Evolutionary conservation across 2,888 invertebrate genomes (phyloP).

Genomic region (Nudaria mundana): DNA sequence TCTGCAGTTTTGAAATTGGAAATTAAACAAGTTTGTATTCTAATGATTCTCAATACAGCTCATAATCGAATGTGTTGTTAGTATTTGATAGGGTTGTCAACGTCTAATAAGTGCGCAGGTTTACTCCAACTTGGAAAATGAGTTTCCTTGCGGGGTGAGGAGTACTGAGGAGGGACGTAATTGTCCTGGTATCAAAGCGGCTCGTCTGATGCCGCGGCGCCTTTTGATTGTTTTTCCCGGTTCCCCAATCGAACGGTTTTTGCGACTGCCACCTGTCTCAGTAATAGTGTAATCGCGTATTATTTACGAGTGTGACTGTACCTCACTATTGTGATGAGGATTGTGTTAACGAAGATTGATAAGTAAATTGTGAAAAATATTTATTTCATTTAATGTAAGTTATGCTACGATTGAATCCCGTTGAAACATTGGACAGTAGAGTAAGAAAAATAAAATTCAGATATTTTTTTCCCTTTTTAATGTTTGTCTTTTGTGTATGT

Average conservation of each 20-base stretch:
- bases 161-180: too few species aligned
- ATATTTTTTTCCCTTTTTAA: too few species aligned
- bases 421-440: too few species aligned
- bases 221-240: slow-evolving; percentile 76
- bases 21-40: slow-evolving; percentile 24
- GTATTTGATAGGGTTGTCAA: slow-evolving; percentile 31
- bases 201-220: slow-evolving; percentile 65
- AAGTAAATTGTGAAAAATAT: slow-evolving; percentile 17
- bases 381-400: too few species aligned
- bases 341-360: slow-evolving; percentile 32
- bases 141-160: slow-evolving; percentile 62
- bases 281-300: slow-evolving; percentile 58
- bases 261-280: slow-evolving; percentile 52
- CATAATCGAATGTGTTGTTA: neutral
- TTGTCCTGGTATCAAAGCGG: slow-evolving; percentile 67
- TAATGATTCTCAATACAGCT: slow-evolving; percentile 9
- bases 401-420: too few species aligned
- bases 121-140: slow-evolving; percentile 75
- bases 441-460: too few species aligned
- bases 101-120: slow-evolving; percentile 71
- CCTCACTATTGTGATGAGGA: slow-evolving; percentile 29
- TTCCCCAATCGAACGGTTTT: slow-evolving; percentile 52
- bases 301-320: slow-evolving; percentile 51
- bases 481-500: too few species aligned
- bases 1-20: slow-evolving; percentile 6